Conservation (phyloP, 2,888 invertebrate genomes). For the Chydorus sphaericus region DNA sequence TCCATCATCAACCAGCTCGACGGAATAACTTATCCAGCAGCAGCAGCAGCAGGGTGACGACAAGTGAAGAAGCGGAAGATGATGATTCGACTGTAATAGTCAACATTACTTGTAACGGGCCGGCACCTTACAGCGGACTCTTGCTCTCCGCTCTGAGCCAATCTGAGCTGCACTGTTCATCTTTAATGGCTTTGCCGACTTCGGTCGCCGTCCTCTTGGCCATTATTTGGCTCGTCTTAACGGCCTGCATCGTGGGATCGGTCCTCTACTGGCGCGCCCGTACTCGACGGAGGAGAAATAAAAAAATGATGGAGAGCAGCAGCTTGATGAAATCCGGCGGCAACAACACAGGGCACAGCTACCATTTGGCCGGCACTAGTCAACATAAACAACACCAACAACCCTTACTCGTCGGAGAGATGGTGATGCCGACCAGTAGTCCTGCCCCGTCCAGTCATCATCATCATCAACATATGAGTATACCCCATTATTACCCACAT, state of each 20-base stretch:
- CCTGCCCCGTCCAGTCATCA: neutral
- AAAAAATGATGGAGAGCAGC: too few relatives aligned
- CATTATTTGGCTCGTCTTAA: neutral
- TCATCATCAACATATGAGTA: neutral
- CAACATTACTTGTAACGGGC: slow-evolving; percentile 8
- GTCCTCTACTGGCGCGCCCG: slow-evolving; percentile 3
- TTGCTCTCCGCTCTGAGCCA: neutral
- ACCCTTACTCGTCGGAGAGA: too few relatives aligned
- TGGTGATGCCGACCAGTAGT: too few relatives aligned
- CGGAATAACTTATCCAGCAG: neutral
- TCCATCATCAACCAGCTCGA: too few relatives aligned
- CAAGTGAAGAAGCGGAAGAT: neutral
- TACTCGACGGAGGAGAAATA: neutral
- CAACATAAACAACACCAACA: neutral
- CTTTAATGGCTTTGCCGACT: neutral
- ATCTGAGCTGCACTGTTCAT: slow-evolving; percentile 1
- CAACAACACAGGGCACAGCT: neutral
- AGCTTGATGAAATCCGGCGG: slow-evolving; percentile 5
- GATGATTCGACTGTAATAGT: neutral
- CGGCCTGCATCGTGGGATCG: neutral
- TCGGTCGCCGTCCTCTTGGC: neutral
- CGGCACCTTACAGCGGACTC: neutral
- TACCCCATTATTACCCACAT: neutral
- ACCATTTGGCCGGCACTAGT: neutral
- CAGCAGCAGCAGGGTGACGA: neutral